Evolutionary conservation across 2,797 vertebrate genomes (phyloP).

Genomic region (Falco novaeseelandiae): DNA sequence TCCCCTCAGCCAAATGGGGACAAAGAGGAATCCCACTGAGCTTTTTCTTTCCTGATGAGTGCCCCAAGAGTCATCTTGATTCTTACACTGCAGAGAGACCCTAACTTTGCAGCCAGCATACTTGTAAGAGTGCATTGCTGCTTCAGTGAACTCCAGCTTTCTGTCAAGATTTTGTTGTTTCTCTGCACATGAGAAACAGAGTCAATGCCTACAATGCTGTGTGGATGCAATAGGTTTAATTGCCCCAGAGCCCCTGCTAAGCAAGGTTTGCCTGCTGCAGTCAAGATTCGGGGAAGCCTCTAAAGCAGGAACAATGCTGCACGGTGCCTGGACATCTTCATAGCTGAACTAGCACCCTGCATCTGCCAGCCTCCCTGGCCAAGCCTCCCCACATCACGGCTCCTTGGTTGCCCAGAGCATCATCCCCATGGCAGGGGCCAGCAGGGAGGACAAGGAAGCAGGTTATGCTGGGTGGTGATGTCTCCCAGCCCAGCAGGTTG

Average conservation of each 20-base stretch:
- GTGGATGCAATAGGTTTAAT: background rate
- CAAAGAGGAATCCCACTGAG: background rate
- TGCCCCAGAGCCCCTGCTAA: background rate
- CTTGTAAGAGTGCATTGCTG: background rate
- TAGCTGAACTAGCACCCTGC: background rate
- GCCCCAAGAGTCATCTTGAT: background rate
- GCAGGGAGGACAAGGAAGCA: background rate
- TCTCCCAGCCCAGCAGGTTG: background rate
- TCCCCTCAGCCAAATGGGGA: background rate
- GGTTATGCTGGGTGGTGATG: background rate
- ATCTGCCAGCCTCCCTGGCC: background rate
- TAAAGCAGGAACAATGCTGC: background rate
- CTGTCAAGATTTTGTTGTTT: background rate
- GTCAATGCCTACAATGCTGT: background rate
- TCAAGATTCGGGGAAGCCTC: background rate
- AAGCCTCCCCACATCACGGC: accelerated
- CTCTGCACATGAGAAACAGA: background rate
- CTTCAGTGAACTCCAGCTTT: background rate
- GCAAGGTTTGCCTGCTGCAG: background rate
- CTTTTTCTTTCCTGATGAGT: background rate
- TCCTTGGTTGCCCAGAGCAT: accelerated
- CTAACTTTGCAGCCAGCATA: background rate
- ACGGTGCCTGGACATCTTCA: background rate
- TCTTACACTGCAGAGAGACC: background rate
- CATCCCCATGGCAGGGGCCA: background rate